Evolutionary conservation across 2,888 invertebrate genomes (phyloP).

Genomic region (Graphium colonna): DNA sequence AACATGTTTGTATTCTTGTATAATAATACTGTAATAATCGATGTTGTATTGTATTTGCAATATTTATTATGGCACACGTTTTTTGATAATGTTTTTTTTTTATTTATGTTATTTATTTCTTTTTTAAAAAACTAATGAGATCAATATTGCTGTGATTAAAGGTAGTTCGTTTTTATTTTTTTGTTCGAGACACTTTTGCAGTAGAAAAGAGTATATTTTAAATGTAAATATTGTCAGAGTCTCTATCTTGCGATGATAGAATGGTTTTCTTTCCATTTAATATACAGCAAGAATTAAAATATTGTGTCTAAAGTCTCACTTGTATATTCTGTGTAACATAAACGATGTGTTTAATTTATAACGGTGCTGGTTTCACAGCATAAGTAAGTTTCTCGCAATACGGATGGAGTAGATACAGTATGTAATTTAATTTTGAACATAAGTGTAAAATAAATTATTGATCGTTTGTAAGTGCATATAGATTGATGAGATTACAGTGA

Average conservation of each 20-base stretch:
- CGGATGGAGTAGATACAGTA: conserved; percentile 54
- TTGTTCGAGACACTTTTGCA: conserved; percentile 35
- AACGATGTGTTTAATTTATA: not conserved
- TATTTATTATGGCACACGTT: conserved; percentile 43
- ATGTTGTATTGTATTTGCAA: conserved; percentile 53
- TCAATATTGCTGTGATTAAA: conserved; percentile 66
- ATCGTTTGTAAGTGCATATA: conserved; percentile 70
- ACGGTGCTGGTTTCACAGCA: conserved; percentile 25
- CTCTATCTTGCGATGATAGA: not conserved
- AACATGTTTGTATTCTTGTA: conserved; percentile 68
- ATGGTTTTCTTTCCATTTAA: not conserved
- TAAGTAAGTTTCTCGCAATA: conserved; percentile 65
- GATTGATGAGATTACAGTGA: conserved; percentile 75
- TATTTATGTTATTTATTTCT: conserved; percentile 67
- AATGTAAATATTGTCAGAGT: conserved; percentile 12
- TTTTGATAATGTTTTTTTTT: conserved; percentile 54
- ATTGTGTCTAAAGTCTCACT: conserved; percentile 10
- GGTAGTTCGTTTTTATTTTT: conserved; percentile 52
- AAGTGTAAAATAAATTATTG: conserved; percentile 78
- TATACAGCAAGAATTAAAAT: no score
- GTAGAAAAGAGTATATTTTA: not conserved
- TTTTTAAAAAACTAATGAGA: conserved; percentile 45
- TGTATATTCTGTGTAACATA: conserved; percentile 11
- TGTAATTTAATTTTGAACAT: conserved; percentile 58
- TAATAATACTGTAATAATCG: conserved; percentile 55